Evolutionary conservation across 2,888 invertebrate species (phyloP).

Genomic region (Callimorpha dominula): DNA sequence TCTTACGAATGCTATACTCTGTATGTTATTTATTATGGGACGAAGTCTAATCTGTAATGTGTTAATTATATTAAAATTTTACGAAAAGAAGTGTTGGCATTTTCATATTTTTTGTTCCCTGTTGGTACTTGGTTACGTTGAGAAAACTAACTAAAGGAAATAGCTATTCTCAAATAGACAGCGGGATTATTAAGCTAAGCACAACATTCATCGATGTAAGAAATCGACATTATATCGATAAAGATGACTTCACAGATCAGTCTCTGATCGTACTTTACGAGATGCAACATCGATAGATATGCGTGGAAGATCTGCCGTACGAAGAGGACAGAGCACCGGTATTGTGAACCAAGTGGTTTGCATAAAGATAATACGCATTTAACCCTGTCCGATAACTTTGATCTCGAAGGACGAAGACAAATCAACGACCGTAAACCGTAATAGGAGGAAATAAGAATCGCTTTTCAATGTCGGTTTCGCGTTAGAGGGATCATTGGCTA

Average conservation of each 20-base stretch:
- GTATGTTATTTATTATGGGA: neutral
- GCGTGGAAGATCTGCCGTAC: slow-evolving; percentile 78
- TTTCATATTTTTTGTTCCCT: neutral
- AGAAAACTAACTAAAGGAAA: neutral
- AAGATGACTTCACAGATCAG: slow-evolving; percentile 60
- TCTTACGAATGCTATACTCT: neutral
- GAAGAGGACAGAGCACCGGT: slow-evolving; percentile 78
- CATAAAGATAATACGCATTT: slow-evolving; percentile 86
- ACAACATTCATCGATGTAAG: slow-evolving; percentile 26
- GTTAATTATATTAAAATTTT: neutral
- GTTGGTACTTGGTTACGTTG: neutral
- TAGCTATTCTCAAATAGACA: neutral
- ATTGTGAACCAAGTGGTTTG: slow-evolving; percentile 85
- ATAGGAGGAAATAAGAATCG: slow-evolving; percentile 57
- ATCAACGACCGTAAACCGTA: slow-evolving; percentile 62
- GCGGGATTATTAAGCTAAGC: neutral
- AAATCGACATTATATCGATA: slow-evolving; percentile 54
- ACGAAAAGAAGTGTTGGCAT: no score
- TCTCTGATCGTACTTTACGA: slow-evolving; percentile 72
- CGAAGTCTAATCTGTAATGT: neutral
- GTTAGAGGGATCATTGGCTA: slow-evolving; percentile 79
- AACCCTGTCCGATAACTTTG: slow-evolving; percentile 69
- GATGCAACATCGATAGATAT: slow-evolving; percentile 81
- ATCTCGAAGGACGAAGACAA: slow-evolving; percentile 65
- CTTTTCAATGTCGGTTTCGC: slow-evolving; percentile 56